Evolutionary conservation across 2,113 vertebrate species (phyloP).

Genomic region (Podarcis raffonei): DNA sequence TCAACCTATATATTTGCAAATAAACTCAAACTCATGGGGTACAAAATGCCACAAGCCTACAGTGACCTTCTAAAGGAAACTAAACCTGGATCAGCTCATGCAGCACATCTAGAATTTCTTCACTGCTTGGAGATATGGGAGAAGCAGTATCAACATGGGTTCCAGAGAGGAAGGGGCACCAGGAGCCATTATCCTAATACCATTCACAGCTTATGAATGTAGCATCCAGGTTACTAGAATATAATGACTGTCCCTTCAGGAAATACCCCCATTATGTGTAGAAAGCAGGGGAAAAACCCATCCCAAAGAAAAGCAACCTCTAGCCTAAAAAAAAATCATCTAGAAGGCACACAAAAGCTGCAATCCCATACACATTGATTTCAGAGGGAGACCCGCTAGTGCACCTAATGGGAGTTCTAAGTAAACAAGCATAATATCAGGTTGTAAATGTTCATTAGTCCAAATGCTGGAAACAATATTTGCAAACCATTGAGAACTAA

Average conservation of each 20-base stretch:
- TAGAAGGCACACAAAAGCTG: not conserved
- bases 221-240: not conserved
- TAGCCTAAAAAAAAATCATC: not conserved
- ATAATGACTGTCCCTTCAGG: not conserved
- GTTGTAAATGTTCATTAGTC: conserved; percentile 20
- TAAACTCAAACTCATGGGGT: too few relatives aligned
- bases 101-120: too few relatives aligned
- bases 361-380: not conserved
- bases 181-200: not conserved
- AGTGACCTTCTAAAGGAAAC: too few relatives aligned
- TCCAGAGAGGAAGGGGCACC: too few relatives aligned
- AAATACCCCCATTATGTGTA: not conserved
- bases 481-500: accelerated
- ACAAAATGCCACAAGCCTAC: too few relatives aligned
- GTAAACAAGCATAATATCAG: not conserved
- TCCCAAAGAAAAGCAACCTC: not conserved
- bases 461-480: not conserved
- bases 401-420: conserved; percentile 15
- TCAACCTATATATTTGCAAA: too few relatives aligned
- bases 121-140: too few relatives aligned
- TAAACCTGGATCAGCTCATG: too few relatives aligned
- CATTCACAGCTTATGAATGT: not conserved
- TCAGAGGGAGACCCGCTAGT: not conserved
- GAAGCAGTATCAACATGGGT: too few relatives aligned
- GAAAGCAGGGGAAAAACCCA: not conserved